Evolutionary conservation across 2,797 vertebrate genomes (phyloP), one percentile per base, ranked within the genome.

Genomic region (Crenichthys baileyi): DNA sequence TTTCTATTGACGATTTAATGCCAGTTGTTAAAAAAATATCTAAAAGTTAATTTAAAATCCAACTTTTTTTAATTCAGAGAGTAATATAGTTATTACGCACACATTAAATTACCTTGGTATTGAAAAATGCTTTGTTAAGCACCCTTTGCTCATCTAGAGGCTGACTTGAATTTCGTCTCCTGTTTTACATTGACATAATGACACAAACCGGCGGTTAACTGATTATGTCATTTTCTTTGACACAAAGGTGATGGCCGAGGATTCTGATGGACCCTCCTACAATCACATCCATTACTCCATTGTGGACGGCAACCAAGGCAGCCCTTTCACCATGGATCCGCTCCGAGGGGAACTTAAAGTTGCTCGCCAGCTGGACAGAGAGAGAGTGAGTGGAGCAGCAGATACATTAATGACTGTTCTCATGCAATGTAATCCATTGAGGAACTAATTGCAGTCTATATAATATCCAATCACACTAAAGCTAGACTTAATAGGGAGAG

Each of bases 261-360:
- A 99, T 86, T 93, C 95, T 0, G 98, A 99, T n/a, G 97, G 98
- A 9, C 97, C 98, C 48, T 96, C 94, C 3, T 95, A 96, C 91
- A 96, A 95, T 91, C 96, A 91, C 73, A 95, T 99, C 87, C 97
- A 90, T 70, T 99, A 98, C 70, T 81, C 97, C 48, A 98, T 99
- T 75, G 93, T 95, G 88, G 96, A 96, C 0, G 98, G 98, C 60
- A 99, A 99, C 93, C 97, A 97, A 85, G 98, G 98, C 89, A 97
- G 95, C 88, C 97, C 97, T 2, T 99, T 99, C 90, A 96, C 96
- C 77, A 96, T 99, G 81, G 98, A 99, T 87, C 94, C 96, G 0
- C 41, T 94, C 50, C 92, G 94, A 78, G 98, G 98, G 81, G 97
- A 98, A 94, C 94, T 99, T 79, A 98, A 96, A 94, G 97, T 99